Conservation (phyloP, 2,888 invertebrate genomes). For the Lasioglossum figueresi region DNA sequence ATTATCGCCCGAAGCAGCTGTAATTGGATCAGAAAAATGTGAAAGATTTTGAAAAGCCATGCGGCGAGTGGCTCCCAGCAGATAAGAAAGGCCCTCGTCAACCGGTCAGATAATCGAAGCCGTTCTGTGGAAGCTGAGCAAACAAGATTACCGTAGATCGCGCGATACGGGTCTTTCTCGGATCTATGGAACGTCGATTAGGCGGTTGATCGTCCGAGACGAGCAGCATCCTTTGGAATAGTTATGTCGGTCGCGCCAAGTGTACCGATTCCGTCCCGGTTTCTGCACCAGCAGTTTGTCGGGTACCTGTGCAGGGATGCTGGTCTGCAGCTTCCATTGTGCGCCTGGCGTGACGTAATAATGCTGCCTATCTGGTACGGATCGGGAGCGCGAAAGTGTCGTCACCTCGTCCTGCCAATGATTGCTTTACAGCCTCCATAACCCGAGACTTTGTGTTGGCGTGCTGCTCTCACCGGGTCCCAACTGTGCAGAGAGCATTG, state of each 20-base stretch:
- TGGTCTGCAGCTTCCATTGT: conserved; percentile 25
- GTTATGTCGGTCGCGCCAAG: conserved; percentile 9
- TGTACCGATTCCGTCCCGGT: conserved; percentile 33
- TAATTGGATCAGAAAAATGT: no score
- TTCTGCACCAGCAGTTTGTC: conserved; percentile 7
- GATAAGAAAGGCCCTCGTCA: conserved; percentile 39
- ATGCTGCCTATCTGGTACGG: conserved; percentile 54
- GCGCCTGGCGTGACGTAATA: conserved; percentile 32
- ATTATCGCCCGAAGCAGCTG: no score
- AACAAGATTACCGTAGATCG: conserved; percentile 51
- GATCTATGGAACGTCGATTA: background rate
- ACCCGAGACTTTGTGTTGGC: conserved; percentile 74
- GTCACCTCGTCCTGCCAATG: conserved; percentile 79
- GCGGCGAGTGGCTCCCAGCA: background rate
- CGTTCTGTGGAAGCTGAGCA: conserved; percentile 44
- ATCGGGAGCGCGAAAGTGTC: conserved; percentile 81
- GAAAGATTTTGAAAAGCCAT: no score
- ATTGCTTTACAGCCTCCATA: conserved; percentile 79
- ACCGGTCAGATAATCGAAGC: conserved; percentile 1
- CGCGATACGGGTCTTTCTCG: conserved; percentile 16
- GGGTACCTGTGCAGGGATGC: conserved; percentile 28
- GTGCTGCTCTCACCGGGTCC: conserved; percentile 8
- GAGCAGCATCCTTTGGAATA: background rate
- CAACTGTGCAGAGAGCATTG: conserved; percentile 45
- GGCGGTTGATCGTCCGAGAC: background rate